Evolutionary conservation across 2,797 vertebrate genomes (phyloP).

Genomic region (Apogon hyalosoma): DNA sequence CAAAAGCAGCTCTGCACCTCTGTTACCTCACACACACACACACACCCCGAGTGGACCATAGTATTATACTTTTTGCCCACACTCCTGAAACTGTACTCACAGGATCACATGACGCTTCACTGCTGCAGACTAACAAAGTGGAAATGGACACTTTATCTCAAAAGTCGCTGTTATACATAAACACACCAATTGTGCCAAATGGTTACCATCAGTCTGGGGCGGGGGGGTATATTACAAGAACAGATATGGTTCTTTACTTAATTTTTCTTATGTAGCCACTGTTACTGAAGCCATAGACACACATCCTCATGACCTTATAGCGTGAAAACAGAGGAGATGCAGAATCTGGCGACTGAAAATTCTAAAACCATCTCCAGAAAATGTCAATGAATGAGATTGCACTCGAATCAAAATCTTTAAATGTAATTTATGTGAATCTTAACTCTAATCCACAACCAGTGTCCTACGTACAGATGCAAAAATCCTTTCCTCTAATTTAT

Average conservation of each 20-base stretch:
- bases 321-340: constrained; percentile 45
- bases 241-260: constrained; percentile 10
- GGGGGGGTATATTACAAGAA: constrained; percentile 4
- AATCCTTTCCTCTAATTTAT: background rate
- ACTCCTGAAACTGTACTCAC: constrained; percentile 19
- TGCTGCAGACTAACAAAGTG: constrained; percentile 8
- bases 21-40: constrained; percentile 20
- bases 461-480: background rate
- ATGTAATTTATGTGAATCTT: background rate
- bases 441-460: no score
- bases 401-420: constrained; percentile 19
- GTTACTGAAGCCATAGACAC: constrained; percentile 21
- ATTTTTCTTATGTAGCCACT: background rate
- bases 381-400: constrained; percentile 28
- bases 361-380: background rate
- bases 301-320: constrained; percentile 5
- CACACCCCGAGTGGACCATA: background rate
- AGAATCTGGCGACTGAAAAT: constrained; percentile 33
- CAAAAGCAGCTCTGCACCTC: constrained; percentile 40
- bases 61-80: background rate
- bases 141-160: constrained; percentile 28
- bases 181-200: constrained; percentile 25
- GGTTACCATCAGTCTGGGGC: background rate
- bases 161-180: constrained; percentile 23
- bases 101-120: constrained; percentile 21